A percentile compares a stretch with the other conserved stretches of the same genome.
Evolutionary conservation across 2,888 invertebrate genomes (phyloP).

Genomic region (Drosophila greeni): DNA sequence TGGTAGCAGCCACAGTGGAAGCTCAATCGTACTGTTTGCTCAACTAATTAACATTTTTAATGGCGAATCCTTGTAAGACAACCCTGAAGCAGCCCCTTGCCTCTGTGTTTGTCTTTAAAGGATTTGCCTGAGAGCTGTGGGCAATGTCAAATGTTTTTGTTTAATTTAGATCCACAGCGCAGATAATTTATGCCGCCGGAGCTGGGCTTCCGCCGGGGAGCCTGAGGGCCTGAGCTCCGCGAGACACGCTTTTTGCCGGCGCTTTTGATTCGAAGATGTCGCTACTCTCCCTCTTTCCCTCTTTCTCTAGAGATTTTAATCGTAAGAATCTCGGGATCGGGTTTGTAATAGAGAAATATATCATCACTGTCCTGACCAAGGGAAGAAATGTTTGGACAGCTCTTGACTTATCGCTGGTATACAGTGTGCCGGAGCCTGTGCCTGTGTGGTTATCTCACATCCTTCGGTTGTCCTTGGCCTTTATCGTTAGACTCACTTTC

Average conservation of each 20-base stretch:
- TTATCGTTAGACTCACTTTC: conserved; percentile 70
- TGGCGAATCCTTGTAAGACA: conserved; percentile 77
- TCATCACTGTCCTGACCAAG: conserved; percentile 44
- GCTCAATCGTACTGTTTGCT: conserved; percentile 63
- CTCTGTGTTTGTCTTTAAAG: conserved; percentile 59
- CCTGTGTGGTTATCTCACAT: conserved; percentile 3
- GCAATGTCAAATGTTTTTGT: conserved; percentile 70
- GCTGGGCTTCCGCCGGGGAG: conserved; percentile 54
- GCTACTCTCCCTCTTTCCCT: conserved; percentile 44
- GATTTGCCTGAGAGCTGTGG: conserved; percentile 53
- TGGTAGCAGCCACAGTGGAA: conserved; percentile 41
- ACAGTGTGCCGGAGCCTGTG: background rate
- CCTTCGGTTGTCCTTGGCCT: conserved; percentile 42
- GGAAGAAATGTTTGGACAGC: conserved; percentile 36
- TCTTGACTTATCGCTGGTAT: conserved; percentile 51
- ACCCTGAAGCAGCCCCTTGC: conserved; percentile 18
- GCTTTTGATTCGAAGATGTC: conserved; percentile 66
- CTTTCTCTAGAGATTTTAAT: conserved; percentile 15
- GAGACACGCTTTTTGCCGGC: conserved; percentile 53
- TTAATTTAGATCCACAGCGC: conserved; percentile 67
- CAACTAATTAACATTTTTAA: conserved; percentile 78
- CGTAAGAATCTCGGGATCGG: conserved; percentile 4
- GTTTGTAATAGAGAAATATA: conserved; percentile 68
- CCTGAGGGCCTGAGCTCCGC: conserved; percentile 10
- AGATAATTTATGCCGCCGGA: conserved; percentile 66